phyloP scores from a whole-genome alignment of 2,113 vertebrate species.

The Alethe diademata region DNA sequence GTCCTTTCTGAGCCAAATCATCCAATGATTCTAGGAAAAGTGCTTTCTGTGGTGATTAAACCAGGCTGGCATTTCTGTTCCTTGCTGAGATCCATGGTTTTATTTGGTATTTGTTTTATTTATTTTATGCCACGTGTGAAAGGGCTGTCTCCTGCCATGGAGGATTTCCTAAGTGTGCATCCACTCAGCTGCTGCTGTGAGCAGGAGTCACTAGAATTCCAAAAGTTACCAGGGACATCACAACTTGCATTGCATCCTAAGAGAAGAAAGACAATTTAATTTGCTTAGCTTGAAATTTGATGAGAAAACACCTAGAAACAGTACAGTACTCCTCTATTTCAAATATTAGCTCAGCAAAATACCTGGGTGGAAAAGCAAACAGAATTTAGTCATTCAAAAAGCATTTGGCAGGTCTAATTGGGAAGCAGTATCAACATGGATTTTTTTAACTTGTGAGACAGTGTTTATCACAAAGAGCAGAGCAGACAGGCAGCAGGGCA shows the following conservation, averaged over 20 bases:
- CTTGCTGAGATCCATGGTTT: background rate
- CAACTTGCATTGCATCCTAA: conserved; percentile 2
- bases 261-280: conserved; percentile 38
- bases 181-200: conserved; percentile 1
- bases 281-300: conserved; percentile 17
- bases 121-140: background rate
- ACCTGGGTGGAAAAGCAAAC: conserved; percentile 39
- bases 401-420: conserved; percentile 66
- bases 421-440: conserved; percentile 65
- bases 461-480: conserved; percentile 63
- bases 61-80: background rate
- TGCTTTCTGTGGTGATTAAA: background rate
- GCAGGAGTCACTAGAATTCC: background rate
- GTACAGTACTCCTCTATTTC: background rate
- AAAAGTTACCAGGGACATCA: conserved; percentile 4
- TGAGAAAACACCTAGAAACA: conserved; percentile 21
- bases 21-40: background rate
- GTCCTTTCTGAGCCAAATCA: background rate
- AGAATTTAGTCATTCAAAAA: conserved; percentile 38
- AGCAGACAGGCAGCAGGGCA: conserved; percentile 49
- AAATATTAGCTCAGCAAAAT: conserved; percentile 42
- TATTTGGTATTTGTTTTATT: background rate
- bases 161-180: background rate
- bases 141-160: background rate
- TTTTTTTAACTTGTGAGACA: conserved; percentile 68